These are phyloP conservation scores for Dinomys branickii DNA, from an alignment of 2,113 vertebrate genomes.

Conservation along the genomic window DNA sequence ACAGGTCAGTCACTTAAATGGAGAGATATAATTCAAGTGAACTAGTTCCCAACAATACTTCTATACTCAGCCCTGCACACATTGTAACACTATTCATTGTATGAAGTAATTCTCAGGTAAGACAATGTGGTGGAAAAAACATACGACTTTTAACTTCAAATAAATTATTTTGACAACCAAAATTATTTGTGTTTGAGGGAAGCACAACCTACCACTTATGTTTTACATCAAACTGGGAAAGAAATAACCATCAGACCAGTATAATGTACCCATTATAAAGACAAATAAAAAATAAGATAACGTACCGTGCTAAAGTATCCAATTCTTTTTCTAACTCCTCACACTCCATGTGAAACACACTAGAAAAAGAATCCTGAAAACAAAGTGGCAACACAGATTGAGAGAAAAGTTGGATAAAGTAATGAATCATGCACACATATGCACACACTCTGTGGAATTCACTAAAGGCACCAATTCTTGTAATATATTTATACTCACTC, in stretches of 20 bases:
- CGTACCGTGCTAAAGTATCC: conserved; percentile 92
- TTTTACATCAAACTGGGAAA: background rate
- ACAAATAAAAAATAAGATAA: background rate
- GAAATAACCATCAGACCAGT: background rate
- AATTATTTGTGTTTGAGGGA: background rate
- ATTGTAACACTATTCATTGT: background rate
- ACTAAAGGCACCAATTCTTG: background rate
- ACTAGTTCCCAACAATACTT: background rate
- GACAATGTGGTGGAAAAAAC: background rate
- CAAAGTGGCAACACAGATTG: background rate
- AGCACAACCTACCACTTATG: background rate
- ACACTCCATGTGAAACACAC: conserved; percentile 97
- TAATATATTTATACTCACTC: background rate
- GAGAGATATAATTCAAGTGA: background rate
- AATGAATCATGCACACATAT: background rate
- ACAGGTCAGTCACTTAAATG: background rate
- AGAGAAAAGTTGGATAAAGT: background rate
- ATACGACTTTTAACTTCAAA: background rate
- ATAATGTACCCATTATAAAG: background rate
- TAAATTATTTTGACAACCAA: background rate
- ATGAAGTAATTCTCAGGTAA: background rate
- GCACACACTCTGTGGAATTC: background rate
- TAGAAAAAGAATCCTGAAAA: conserved; percentile 96
- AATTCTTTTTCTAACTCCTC: conserved; percentile 89
- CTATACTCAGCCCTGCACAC: background rate